phyloP scores from a whole-genome alignment of 2,113 vertebrate genomes.

The Argyrosomus japonicus region DNA sequence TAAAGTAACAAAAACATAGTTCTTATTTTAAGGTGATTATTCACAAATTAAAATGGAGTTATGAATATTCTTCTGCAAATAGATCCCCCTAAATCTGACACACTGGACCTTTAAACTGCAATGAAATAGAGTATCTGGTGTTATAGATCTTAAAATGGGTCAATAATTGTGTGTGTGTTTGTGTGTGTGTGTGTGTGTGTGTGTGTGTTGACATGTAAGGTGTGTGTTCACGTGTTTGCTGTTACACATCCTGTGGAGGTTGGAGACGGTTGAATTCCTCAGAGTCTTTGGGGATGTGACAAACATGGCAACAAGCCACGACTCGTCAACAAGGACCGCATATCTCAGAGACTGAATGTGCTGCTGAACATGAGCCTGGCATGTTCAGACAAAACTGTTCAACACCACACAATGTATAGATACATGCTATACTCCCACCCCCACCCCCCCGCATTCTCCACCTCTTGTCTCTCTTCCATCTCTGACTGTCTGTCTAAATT shows the following conservation, averaged over 20 bases:
- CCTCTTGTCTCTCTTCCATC: constrained; percentile 3
- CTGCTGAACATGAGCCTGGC: background rate
- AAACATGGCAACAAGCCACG: constrained; percentile 31
- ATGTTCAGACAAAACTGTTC: constrained; percentile 3
- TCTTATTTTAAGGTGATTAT: too few species aligned
- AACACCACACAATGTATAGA: background rate
- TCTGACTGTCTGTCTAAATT: background rate
- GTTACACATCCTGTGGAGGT: constrained; percentile 25
- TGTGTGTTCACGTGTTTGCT: background rate
- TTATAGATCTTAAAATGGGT: too few species aligned
- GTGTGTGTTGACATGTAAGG: background rate
- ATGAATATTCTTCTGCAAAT: too few species aligned
- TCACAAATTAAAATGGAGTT: too few species aligned
- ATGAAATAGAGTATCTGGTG: too few species aligned
- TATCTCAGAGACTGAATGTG: constrained; percentile 26
- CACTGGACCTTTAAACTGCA: too few species aligned
- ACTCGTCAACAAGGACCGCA: constrained; percentile 9
- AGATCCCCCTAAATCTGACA: too few species aligned
- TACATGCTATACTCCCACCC: background rate
- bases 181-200: background rate
- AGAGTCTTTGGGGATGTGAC: constrained; percentile 38
- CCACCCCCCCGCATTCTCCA: background rate
- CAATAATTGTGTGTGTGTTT: too few species aligned
- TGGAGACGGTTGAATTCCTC: constrained; percentile 46
- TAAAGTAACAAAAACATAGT: too few species aligned